phyloP scores from a whole-genome alignment of 2,113 vertebrate species.

The Noturus placidus region DNA sequence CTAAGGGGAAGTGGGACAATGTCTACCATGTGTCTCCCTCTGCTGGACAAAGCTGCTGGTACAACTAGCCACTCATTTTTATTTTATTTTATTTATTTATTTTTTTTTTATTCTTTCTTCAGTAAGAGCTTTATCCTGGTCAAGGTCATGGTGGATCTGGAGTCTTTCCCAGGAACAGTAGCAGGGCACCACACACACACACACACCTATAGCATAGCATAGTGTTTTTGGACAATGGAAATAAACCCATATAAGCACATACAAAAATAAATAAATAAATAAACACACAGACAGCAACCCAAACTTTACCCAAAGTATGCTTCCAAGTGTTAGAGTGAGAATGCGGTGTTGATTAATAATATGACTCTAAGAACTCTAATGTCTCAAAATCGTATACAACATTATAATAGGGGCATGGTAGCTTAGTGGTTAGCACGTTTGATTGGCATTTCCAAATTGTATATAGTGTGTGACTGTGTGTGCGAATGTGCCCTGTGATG shows the following conservation, averaged over 20 bases:
- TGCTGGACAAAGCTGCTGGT: conserved; percentile 18
- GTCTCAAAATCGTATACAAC: neutral
- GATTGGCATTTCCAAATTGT: no score
- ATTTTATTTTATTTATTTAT: no score
- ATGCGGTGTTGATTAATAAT: neutral
- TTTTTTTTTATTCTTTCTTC: neutral
- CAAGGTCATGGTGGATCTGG: neutral
- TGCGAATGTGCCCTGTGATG: no score
- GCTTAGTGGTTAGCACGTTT: no score
- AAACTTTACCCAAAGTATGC: neutral
- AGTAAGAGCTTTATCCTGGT: neutral
- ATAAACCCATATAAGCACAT: neutral
- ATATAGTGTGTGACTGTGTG: no score
- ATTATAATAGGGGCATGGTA: neutral
- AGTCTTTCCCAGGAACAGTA: neutral
- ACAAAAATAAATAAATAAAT: neutral
- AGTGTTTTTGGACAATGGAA: neutral
- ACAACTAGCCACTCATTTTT: neutral
- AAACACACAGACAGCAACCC: neutral
- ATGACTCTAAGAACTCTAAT: neutral
- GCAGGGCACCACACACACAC: neutral
- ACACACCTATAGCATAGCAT: neutral
- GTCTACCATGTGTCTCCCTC: conserved; percentile 37
- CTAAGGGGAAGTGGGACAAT: neutral
- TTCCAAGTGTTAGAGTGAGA: neutral